Conservation (phyloP, 1,140 invertebrate genomes). For the Oscheius sp. region DNA sequence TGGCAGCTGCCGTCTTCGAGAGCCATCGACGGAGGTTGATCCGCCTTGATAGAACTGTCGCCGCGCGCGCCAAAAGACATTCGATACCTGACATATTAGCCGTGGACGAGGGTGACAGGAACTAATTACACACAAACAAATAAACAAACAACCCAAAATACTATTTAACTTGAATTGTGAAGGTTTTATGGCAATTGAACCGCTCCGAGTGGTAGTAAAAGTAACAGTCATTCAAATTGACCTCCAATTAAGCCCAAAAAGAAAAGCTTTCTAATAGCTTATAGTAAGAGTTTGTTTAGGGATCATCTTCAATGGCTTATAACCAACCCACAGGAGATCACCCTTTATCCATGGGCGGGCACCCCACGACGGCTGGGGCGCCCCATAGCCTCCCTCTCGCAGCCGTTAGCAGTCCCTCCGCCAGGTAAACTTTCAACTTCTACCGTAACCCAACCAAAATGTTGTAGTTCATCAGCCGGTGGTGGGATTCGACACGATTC, state of each 20-base stretch:
- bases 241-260: too few relatives aligned
- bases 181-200: too few relatives aligned
- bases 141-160: too few relatives aligned
- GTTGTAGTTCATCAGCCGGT: constrained; percentile 20
- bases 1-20: neutral
- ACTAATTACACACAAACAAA: neutral
- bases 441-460: neutral
- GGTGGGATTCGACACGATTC: constrained; percentile 36
- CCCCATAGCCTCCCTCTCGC: constrained; percentile 37
- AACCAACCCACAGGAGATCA: constrained; percentile 72
- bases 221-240: too few relatives aligned
- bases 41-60: neutral
- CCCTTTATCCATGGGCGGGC: constrained; percentile 78
- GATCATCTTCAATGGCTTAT: constrained; percentile 41
- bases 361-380: constrained; percentile 44
- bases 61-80: neutral
- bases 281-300: constrained; percentile 24
- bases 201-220: too few relatives aligned
- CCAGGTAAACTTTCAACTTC: constrained; percentile 18
- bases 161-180: too few relatives aligned
- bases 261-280: too few relatives aligned
- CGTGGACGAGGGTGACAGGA: neutral
- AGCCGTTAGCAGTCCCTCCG: constrained; percentile 46
- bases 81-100: constrained; percentile 10
- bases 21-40: neutral